Conservation (phyloP, 2,888 invertebrate species). For the Eurytoma adleriae region DNA sequence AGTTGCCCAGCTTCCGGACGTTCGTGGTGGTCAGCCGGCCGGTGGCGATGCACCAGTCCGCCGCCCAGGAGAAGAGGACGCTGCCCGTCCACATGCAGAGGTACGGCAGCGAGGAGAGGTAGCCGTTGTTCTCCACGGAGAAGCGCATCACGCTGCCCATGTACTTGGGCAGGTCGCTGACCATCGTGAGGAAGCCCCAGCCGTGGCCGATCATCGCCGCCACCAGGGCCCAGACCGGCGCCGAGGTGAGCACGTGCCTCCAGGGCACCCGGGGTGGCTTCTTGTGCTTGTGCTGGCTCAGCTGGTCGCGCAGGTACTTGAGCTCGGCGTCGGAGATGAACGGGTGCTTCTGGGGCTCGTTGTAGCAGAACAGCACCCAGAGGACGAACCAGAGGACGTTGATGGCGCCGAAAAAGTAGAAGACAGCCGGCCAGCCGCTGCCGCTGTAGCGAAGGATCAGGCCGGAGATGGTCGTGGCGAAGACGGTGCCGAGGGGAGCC, state of each 20-base stretch:
- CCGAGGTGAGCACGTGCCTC: slow-evolving; percentile 76
- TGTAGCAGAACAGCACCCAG: slow-evolving; percentile 77
- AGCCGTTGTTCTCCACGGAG: slow-evolving; percentile 74
- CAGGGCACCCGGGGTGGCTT: slow-evolving; percentile 70
- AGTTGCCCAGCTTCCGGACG: slow-evolving; percentile 76
- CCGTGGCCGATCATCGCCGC: slow-evolving; percentile 78
- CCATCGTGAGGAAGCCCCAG: slow-evolving; percentile 74
- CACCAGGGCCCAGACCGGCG: slow-evolving; percentile 85
- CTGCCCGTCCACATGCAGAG: slow-evolving; percentile 76
- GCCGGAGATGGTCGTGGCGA: slow-evolving; percentile 81
- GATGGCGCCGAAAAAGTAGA: slow-evolving; percentile 87
- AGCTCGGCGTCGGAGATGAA: slow-evolving; percentile 72
- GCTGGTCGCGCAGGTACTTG: slow-evolving; percentile 68
- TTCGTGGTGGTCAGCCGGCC: slow-evolving; percentile 72
- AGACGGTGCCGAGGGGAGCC: slow-evolving; percentile 81
- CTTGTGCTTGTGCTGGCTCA: slow-evolving; percentile 67
- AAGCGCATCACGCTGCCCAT: slow-evolving; percentile 75
- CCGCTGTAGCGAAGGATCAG: slow-evolving; percentile 80
- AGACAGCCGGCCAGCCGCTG: slow-evolving; percentile 85
- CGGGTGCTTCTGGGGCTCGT: slow-evolving; percentile 73
- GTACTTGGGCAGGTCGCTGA: slow-evolving; percentile 75
- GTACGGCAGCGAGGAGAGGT: slow-evolving; percentile 76
- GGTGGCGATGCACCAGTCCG: slow-evolving; percentile 74
- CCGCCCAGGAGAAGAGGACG: slow-evolving; percentile 71
- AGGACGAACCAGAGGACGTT: slow-evolving; percentile 86